Conservation (phyloP, 2,888 invertebrate genomes). For the Eulithis testata region DNA sequence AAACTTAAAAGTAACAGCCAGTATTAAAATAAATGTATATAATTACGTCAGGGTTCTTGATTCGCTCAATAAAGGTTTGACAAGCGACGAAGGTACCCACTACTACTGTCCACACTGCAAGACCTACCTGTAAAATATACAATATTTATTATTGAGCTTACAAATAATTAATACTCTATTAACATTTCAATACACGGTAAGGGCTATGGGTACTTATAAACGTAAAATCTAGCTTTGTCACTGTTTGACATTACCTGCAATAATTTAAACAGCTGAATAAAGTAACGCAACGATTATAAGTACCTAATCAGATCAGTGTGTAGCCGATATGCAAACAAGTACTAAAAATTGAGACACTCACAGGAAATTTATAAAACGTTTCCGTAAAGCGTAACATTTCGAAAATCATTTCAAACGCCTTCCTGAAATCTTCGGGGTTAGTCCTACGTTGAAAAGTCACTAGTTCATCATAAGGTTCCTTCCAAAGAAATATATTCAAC, state of each 20-base stretch:
- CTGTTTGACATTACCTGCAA: no score
- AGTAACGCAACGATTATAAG: no score
- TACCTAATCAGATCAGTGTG: no score
- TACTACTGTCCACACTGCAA: constrained; percentile 45
- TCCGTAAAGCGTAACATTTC: constrained; percentile 50
- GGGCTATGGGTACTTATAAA: no score
- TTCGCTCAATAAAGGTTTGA: constrained; percentile 55
- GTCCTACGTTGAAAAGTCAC: constrained; percentile 56
- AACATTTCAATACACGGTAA: no score
- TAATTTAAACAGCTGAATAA: no score
- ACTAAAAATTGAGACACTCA: constrained; percentile 45
- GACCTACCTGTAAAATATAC: constrained; percentile 14
- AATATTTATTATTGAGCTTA: neutral
- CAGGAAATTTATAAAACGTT: constrained; percentile 53
- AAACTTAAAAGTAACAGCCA: neutral
- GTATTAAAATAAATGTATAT: neutral
- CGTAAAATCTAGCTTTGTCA: no score
- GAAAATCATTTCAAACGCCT: constrained; percentile 55
- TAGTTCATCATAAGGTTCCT: constrained; percentile 50
- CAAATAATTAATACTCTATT: no score
- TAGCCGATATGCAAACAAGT: no score
- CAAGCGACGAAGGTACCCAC: constrained; percentile 58
- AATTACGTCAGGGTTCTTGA: constrained; percentile 51
- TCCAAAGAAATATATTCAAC: constrained; percentile 61
- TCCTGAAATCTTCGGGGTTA: constrained; percentile 47